These are phyloP conservation scores for Ommatoiulus sabulosus DNA, from an alignment of 2,888 invertebrate genomes.

Conservation along the genomic window DNA sequence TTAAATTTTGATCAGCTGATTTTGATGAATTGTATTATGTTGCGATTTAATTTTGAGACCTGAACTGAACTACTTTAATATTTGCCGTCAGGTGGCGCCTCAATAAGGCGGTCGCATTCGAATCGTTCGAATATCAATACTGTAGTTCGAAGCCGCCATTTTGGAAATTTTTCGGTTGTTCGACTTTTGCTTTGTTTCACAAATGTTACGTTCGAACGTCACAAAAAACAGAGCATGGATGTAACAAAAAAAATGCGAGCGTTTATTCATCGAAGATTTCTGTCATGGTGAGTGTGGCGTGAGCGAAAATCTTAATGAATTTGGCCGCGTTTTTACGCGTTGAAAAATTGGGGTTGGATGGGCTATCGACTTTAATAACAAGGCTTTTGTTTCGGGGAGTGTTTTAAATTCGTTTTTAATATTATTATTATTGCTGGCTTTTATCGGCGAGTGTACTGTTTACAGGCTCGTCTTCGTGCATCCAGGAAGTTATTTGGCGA, in stretches of 20 bases:
- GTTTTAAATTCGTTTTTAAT: neutral
- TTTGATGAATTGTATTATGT: no score
- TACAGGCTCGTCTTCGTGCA: neutral
- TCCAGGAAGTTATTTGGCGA: neutral
- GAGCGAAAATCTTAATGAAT: neutral
- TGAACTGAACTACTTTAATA: no score
- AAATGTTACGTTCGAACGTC: neutral
- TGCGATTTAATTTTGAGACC: no score
- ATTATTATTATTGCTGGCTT: neutral
- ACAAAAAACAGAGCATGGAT: neutral
- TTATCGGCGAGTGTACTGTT: neutral
- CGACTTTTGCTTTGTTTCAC: neutral
- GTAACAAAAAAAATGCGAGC: neutral
- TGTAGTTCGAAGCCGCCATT: no score
- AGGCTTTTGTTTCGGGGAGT: neutral
- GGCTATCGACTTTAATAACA: neutral
- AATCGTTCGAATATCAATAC: no score
- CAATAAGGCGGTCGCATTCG: no score
- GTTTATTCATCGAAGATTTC: neutral
- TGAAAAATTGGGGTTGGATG: neutral
- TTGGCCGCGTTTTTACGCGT: neutral
- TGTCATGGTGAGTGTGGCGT: neutral
- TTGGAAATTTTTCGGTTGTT: no score
- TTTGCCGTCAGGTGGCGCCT: no score
- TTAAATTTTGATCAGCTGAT: no score